These are phyloP conservation scores for Stictocephala bisonia DNA, from an alignment of 2,888 invertebrate species.

Conservation along the genomic window DNA sequence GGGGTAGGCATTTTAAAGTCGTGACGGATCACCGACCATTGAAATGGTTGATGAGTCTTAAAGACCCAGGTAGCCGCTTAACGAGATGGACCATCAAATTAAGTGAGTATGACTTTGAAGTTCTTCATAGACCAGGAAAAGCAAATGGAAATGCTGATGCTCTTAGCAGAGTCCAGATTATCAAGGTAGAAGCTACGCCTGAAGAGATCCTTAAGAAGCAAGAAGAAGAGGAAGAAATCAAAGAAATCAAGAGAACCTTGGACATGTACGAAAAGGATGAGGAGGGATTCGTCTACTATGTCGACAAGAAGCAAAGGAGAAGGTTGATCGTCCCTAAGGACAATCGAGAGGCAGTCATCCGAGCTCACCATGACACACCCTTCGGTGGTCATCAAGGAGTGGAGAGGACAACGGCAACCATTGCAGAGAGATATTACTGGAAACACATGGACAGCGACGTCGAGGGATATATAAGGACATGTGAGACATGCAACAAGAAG, in stretches of 20 bases:
- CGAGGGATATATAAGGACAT: constrained; percentile 59
- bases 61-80: constrained; percentile 63
- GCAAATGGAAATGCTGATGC: constrained; percentile 28
- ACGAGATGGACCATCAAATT: constrained; percentile 62
- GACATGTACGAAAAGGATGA: constrained; percentile 16
- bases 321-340: not conserved
- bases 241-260: not conserved
- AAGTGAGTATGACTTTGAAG: constrained; percentile 59
- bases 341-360: constrained; percentile 24
- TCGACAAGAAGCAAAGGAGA: not conserved
- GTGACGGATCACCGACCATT: constrained; percentile 64
- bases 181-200: constrained; percentile 2
- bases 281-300: not conserved
- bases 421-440: constrained; percentile 60
- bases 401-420: constrained; percentile 56
- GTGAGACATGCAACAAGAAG: constrained; percentile 61
- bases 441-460: constrained; percentile 61
- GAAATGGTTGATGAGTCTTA: constrained; percentile 62
- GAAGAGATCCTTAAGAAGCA: constrained; percentile 19
- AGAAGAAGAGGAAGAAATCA: constrained; percentile 14
- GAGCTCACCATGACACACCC: constrained; percentile 54
- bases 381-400: constrained; percentile 59
- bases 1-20: constrained; percentile 62
- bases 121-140: constrained; percentile 20
- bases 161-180: constrained; percentile 7